phyloP scores from a whole-genome alignment of 2,888 invertebrate species.

The Beris chalybata region DNA sequence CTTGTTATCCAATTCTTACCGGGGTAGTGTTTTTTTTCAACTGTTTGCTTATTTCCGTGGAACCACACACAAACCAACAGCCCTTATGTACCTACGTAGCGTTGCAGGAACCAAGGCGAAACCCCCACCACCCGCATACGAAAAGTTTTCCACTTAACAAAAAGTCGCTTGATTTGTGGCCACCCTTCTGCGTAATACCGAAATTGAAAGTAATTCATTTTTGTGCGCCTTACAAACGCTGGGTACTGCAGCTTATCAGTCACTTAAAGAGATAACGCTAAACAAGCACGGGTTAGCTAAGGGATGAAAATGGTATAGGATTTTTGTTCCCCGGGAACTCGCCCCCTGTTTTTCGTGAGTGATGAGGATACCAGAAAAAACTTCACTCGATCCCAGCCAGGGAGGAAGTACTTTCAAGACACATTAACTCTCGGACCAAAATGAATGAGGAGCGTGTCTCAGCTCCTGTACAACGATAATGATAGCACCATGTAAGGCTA shows the following conservation, averaged over 20 bases:
- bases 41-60: constrained; percentile 20
- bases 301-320: no score
- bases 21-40: not conserved
- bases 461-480: no score
- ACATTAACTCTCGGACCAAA: no score
- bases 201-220: constrained; percentile 37
- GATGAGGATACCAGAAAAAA: not conserved
- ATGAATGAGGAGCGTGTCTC: no score
- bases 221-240: not conserved
- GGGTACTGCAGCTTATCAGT: no score
- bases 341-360: not conserved
- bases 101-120: not conserved
- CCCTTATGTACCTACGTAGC: not conserved
- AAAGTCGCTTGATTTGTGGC: constrained; percentile 33
- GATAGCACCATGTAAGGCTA: no score
- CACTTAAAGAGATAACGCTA: no score
- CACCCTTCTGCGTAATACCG: constrained; percentile 20
- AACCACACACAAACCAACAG: not conserved
- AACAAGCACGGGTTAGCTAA: no score
- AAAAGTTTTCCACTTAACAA: constrained; percentile 36
- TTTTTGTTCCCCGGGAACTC: not conserved
- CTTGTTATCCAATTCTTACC: constrained; percentile 33
- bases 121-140: not conserved
- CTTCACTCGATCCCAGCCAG: no score
- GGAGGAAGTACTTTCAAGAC: no score